A percentile compares a stretch with the other conserved stretches of the same genome.
These are phyloP conservation scores for Psix sp. DNA, from an alignment of 1,140 invertebrate genomes.

Conservation along the genomic window DNA sequence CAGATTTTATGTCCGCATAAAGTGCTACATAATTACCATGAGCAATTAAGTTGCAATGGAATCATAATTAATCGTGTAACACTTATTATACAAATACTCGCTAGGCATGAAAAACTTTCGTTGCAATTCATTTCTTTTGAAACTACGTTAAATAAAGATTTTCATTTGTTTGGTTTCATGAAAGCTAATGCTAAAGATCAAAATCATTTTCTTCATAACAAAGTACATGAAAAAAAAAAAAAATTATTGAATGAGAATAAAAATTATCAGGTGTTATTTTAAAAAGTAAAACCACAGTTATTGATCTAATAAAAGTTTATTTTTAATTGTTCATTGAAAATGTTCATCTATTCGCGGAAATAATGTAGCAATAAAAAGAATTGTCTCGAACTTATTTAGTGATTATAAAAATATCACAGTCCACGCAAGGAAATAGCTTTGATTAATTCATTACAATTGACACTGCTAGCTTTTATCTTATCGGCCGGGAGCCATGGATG, in stretches of 20 bases:
- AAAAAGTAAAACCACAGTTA: no score
- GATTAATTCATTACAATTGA: slow-evolving; percentile 42
- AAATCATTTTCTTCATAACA: no score
- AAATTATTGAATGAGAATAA: no score
- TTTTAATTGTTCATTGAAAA: no score
- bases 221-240: no score
- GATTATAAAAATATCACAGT: slow-evolving; percentile 27
- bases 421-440: slow-evolving; percentile 24
- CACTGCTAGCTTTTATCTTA: slow-evolving; percentile 43
- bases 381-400: slow-evolving; percentile 18
- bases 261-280: no score
- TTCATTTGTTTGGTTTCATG: background rate
- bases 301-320: no score
- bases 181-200: no score
- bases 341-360: no score
- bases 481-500: slow-evolving; percentile 39
- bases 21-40: background rate
- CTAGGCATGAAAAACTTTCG: background rate
- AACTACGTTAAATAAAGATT: background rate
- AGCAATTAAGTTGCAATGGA: background rate
- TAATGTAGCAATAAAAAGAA: slow-evolving; percentile 15
- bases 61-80: background rate
- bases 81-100: background rate
- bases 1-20: background rate
- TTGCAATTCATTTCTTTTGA: background rate